A percentile compares a stretch with the other conserved stretches of the same genome.
phyloP scores from a whole-genome alignment of 2,888 invertebrate species.

The Spilosoma lubricipeda region DNA sequence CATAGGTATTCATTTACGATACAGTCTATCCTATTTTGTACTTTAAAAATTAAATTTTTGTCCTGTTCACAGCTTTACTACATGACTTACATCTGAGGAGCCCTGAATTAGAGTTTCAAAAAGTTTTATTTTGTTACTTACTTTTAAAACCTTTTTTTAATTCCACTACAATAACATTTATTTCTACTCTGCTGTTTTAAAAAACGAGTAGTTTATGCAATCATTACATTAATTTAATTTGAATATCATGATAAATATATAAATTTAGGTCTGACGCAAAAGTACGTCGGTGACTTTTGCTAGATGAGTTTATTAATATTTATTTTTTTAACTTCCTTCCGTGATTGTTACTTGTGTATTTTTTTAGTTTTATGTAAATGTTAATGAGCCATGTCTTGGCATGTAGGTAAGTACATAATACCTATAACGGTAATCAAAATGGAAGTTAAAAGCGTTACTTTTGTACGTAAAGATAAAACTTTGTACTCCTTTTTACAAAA shows the following conservation, averaged over 20 bases:
- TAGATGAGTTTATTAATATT: neutral
- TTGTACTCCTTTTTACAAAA: too few relatives aligned
- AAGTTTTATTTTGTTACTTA: neutral
- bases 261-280: neutral
- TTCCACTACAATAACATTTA: neutral
- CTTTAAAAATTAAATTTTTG: too few relatives aligned
- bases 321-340: neutral
- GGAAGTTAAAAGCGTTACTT: too few relatives aligned
- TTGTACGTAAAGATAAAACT: too few relatives aligned
- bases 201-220: neutral
- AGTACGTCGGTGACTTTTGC: neutral
- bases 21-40: too few relatives aligned
- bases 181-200: neutral
- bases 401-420: too few relatives aligned
- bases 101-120: neutral
- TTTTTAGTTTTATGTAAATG: neutral
- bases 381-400: too few relatives aligned
- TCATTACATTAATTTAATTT: neutral
- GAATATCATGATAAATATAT: neutral
- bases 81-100: too few relatives aligned
- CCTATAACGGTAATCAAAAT: too few relatives aligned
- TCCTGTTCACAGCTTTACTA: neutral
- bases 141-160: neutral
- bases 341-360: neutral
- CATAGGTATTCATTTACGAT: too few relatives aligned